These are phyloP conservation scores for Pachymerium ferrugineum DNA, from an alignment of 2,888 invertebrate genomes.

Conservation along the genomic window DNA sequence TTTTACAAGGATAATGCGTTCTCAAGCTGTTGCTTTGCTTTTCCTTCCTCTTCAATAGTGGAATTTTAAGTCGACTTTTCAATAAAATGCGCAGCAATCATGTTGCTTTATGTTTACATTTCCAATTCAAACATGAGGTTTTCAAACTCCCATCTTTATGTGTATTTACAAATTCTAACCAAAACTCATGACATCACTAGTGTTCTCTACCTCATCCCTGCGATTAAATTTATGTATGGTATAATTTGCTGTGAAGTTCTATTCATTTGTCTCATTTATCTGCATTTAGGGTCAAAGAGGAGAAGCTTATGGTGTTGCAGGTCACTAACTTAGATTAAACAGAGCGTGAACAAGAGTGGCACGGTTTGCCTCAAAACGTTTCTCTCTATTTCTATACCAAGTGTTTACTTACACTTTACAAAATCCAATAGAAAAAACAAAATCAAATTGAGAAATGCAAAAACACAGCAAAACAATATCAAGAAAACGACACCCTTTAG, in stretches of 20 bases:
- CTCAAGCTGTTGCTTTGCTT: background rate
- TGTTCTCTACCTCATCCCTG: background rate
- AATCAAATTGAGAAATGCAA: background rate
- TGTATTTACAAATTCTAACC: background rate
- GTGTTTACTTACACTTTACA: background rate
- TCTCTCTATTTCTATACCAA: background rate
- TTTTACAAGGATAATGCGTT: background rate
- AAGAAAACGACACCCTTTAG: background rate
- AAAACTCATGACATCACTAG: background rate
- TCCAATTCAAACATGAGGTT: background rate
- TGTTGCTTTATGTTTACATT: background rate
- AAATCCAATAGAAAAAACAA: background rate
- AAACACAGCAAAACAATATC: background rate
- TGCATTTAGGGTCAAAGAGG: background rate
- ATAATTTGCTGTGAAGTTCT: background rate
- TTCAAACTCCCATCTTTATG: background rate
- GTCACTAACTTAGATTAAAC: background rate
- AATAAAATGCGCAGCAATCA: background rate
- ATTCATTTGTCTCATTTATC: background rate
- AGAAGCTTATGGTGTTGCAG: background rate
- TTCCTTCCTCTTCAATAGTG: too few species aligned
- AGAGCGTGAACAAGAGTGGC: background rate
- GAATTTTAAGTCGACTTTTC: background rate
- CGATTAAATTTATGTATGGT: background rate
- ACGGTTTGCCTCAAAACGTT: background rate